phyloP scores from a whole-genome alignment of 2,113 vertebrate genomes.

The Antigone vipio region DNA sequence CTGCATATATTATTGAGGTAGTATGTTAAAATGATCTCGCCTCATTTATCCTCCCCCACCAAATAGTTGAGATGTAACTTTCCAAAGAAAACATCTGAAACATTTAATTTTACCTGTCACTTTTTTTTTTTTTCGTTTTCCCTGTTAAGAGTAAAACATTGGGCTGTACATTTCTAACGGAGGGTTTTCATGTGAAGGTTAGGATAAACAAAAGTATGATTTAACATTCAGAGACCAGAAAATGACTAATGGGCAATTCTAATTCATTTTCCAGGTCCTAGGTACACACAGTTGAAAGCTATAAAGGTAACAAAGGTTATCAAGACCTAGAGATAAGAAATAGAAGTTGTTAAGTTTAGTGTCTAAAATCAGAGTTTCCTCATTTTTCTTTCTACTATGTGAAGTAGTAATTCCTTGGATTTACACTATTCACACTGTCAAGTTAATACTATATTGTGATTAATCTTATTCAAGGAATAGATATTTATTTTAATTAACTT shows the following conservation, averaged over 20 bases:
- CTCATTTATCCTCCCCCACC: slow-evolving; percentile 63
- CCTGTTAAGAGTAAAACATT: slow-evolving; percentile 40
- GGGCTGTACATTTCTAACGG: slow-evolving; percentile 39
- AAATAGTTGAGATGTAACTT: slow-evolving; percentile 41
- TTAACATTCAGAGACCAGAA: slow-evolving; percentile 35
- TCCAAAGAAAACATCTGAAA: slow-evolving; percentile 60
- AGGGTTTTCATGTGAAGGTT: slow-evolving; percentile 39
- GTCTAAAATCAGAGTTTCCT: slow-evolving; percentile 52
- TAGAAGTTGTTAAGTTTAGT: slow-evolving; percentile 45
- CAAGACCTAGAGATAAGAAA: slow-evolving; percentile 45
- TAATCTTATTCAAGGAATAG: neutral
- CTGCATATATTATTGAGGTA: slow-evolving; percentile 53
- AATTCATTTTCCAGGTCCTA: slow-evolving; percentile 40
- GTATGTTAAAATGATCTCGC: slow-evolving; percentile 59
- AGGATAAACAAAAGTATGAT: slow-evolving; percentile 60
- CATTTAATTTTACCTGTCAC: slow-evolving; percentile 56
- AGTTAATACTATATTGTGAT: neutral
- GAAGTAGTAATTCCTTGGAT: slow-evolving; percentile 10
- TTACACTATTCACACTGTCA: neutral
- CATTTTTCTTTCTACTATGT: slow-evolving; percentile 33
- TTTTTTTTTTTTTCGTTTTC: slow-evolving; percentile 23
- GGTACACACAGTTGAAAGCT: neutral
- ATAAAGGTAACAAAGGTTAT: slow-evolving; percentile 47
- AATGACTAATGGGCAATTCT: slow-evolving; percentile 22
- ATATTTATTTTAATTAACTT: neutral